Evolutionary conservation across 2,797 vertebrate species (phyloP).

Genomic region (Erethizon dorsatum): DNA sequence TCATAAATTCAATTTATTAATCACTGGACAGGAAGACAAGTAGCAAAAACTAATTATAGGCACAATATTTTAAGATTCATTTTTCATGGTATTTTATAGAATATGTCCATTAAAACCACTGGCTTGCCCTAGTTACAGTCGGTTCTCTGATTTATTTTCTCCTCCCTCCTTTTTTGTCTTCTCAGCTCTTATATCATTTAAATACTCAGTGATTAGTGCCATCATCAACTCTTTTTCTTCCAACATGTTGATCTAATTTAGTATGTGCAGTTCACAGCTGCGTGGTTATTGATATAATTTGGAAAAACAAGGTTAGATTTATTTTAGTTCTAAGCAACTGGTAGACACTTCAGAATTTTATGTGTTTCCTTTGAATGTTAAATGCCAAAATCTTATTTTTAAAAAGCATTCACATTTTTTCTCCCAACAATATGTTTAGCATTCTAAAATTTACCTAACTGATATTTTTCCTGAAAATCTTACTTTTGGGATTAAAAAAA

Average conservation of each 20-base stretch:
- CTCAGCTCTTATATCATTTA: slow-evolving; percentile 55
- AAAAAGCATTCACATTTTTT: not conserved
- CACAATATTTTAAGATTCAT: slow-evolving; percentile 41
- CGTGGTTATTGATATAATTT: slow-evolving; percentile 75
- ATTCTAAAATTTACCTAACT: slow-evolving; percentile 41
- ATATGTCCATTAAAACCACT: slow-evolving; percentile 40
- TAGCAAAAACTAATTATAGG: not conserved
- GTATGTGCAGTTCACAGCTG: slow-evolving; percentile 75
- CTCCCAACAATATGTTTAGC: not conserved
- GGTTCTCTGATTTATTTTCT: slow-evolving; percentile 62
- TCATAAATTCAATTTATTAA: not conserved
- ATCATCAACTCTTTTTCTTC: slow-evolving; percentile 75
- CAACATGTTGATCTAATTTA: slow-evolving; percentile 70
- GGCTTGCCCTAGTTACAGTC: slow-evolving; percentile 63
- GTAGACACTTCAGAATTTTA: slow-evolving; percentile 55
- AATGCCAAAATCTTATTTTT: slow-evolving; percentile 47
- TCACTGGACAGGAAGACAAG: not conserved
- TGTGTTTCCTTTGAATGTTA: slow-evolving; percentile 54
- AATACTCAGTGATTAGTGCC: slow-evolving; percentile 69
- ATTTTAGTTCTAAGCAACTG: slow-evolving; percentile 70
- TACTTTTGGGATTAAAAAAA: slow-evolving; percentile 27
- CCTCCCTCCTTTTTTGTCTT: not conserved
- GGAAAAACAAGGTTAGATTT: slow-evolving; percentile 52
- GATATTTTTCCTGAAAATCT: not conserved
- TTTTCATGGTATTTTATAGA: slow-evolving; percentile 43